Conservation (phyloP, 2,888 invertebrate species). For the Ormyrus labotus region DNA sequence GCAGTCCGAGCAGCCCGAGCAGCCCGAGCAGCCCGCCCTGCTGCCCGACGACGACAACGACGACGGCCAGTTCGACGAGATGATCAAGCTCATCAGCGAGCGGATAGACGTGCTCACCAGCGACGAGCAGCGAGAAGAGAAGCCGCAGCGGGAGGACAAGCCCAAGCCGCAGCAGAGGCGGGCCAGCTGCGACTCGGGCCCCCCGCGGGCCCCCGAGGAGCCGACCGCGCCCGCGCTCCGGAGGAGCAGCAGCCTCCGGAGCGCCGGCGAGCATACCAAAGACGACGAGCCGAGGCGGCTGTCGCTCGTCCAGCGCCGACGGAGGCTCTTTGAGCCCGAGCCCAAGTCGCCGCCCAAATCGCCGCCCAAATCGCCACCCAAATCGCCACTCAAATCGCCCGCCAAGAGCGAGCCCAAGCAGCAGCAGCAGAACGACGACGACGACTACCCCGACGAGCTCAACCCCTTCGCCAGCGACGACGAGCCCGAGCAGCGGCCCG, state of each 20-base stretch:
- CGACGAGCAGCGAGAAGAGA: conserved; percentile 22
- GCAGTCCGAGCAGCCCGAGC: neutral
- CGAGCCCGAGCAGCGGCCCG: conserved; percentile 37
- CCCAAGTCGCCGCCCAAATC: neutral
- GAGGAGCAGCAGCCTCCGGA: conserved; percentile 44
- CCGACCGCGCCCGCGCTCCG: conserved; percentile 53
- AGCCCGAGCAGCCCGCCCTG: neutral
- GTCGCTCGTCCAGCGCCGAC: conserved; percentile 68
- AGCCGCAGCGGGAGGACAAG: conserved; percentile 62
- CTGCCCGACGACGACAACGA: conserved; percentile 9
- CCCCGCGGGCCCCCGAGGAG: too few species aligned
- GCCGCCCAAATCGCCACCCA: neutral
- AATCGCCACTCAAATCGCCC: neutral
- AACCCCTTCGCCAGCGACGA: conserved; percentile 88
- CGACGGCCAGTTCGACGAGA: conserved; percentile 42
- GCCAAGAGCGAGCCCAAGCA: neutral
- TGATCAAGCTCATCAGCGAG: conserved; percentile 48
- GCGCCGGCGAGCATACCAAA: conserved; percentile 66
- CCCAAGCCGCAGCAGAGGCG: neutral
- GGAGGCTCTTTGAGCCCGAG: conserved; percentile 65
- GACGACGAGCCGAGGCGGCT: conserved; percentile 60
- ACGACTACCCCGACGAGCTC: conserved; percentile 85
- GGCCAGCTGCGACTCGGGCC: too few species aligned
- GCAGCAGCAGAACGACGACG: neutral
- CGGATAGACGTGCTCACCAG: conserved; percentile 45